phyloP scores from a whole-genome alignment of 2,113 vertebrate genomes.

The Cisticola juncidis region DNA sequence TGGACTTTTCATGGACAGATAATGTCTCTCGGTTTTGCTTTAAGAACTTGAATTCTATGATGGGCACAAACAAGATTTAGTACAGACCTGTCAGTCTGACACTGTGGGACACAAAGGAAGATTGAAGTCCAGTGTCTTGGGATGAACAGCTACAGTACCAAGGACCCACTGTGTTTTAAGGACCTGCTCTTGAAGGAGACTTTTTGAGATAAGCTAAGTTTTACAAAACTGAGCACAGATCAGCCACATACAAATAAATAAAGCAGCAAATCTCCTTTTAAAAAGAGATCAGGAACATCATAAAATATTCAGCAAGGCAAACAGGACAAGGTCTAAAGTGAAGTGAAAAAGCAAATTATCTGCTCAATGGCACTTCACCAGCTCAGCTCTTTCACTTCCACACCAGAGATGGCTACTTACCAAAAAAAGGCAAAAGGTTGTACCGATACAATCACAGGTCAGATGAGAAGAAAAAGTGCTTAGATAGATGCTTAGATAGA shows the following conservation, averaged over 20 bases:
- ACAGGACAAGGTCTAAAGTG: not conserved
- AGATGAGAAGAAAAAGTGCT: not conserved
- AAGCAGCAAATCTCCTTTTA: not conserved
- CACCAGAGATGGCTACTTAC: not conserved
- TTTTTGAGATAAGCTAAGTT: not conserved
- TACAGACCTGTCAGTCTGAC: not conserved
- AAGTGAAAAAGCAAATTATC: not conserved
- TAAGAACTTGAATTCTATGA: not conserved
- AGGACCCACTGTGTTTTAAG: not conserved
- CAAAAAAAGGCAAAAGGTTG: not conserved
- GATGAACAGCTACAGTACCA: not conserved
- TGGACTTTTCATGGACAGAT: not conserved
- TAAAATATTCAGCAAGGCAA: slow-evolving; percentile 23
- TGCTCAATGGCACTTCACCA: not conserved
- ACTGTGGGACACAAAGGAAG: not conserved
- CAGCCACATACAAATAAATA: not conserved
- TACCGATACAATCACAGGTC: not conserved
- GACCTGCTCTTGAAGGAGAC: not conserved
- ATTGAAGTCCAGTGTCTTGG: not conserved
- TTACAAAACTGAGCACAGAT: not conserved
- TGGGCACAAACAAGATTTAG: not conserved
- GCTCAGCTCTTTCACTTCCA: not conserved
- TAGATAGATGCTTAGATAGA: too few species aligned
- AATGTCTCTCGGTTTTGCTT: not conserved
- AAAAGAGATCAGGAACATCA: not conserved